Percentiles rank a stretch among this genome's conserved stretches.
Evolutionary conservation across 2,888 invertebrate genomes (phyloP).

Genomic region (Hartigia nigra): DNA sequence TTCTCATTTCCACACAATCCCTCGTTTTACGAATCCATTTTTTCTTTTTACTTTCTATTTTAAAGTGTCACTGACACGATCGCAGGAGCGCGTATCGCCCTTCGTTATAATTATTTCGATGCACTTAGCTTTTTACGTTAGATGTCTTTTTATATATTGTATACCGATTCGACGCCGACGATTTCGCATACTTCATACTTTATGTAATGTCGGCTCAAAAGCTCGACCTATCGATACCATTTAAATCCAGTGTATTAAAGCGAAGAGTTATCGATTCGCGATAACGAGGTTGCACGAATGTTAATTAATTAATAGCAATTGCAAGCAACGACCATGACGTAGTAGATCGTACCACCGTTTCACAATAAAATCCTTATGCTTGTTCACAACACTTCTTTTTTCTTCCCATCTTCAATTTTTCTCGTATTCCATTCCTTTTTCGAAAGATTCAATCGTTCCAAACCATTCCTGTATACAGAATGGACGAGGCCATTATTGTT

Average conservation of each 20-base stretch:
- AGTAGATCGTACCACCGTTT: not conserved
- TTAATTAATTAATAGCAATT: not conserved
- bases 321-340: not conserved
- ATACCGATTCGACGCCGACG: not conserved
- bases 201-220: not conserved
- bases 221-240: not conserved
- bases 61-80: not conserved
- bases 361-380: not conserved
- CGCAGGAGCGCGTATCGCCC: not conserved
- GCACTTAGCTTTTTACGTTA: not conserved
- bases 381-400: not conserved
- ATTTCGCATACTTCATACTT: not conserved
- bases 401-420: not conserved
- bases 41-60: not conserved
- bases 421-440: not conserved
- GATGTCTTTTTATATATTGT: too few species aligned
- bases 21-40: not conserved
- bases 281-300: not conserved
- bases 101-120: not conserved
- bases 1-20: not conserved
- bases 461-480: not conserved
- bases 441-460: not conserved
- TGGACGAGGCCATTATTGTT: slow-evolving; percentile 28
- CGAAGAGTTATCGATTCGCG: not conserved
- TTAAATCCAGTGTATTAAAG: not conserved